A percentile compares a stretch with the other conserved stretches of the same genome.
Evolutionary conservation across 2,113 vertebrate genomes (phyloP).

Genomic region (Ictalurus punctatus): DNA sequence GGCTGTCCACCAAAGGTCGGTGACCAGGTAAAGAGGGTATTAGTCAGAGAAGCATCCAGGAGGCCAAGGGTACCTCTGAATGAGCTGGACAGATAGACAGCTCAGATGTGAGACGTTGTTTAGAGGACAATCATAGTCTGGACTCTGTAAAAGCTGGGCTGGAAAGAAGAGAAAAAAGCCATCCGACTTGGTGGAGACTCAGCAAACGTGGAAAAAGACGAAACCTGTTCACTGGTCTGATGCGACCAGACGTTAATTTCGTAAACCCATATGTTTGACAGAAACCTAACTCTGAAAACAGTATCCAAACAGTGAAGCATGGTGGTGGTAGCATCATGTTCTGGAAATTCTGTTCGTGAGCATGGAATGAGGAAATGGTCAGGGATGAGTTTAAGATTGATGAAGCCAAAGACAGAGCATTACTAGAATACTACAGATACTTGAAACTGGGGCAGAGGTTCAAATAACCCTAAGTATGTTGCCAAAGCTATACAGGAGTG

Average conservation of each 20-base stretch:
- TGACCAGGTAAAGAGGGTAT: background rate
- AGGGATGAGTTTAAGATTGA: background rate
- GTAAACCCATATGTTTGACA: background rate
- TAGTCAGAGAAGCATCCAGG: background rate
- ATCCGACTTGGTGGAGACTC: too few relatives aligned
- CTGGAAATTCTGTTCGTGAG: background rate
- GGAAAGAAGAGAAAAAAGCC: too few relatives aligned
- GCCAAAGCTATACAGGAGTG: background rate
- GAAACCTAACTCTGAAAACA: background rate
- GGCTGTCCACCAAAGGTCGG: background rate
- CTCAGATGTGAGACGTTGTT: background rate
- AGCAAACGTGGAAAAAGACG: too few relatives aligned
- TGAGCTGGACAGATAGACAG: background rate
- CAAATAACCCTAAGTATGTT: background rate
- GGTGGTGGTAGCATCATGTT: background rate
- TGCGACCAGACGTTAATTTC: background rate
- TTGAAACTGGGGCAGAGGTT: background rate
- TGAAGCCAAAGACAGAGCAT: background rate
- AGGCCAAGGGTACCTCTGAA: background rate
- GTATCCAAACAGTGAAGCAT: background rate
- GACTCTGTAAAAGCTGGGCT: too few relatives aligned
- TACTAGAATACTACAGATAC: background rate
- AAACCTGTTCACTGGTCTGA: too few relatives aligned
- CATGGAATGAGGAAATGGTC: background rate
- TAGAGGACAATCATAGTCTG: background rate